Percentiles rank a stretch among this genome's conserved stretches.
Evolutionary conservation across 2,113 vertebrate genomes (phyloP).

Genomic region (Phrynosoma platyrhinos): DNA sequence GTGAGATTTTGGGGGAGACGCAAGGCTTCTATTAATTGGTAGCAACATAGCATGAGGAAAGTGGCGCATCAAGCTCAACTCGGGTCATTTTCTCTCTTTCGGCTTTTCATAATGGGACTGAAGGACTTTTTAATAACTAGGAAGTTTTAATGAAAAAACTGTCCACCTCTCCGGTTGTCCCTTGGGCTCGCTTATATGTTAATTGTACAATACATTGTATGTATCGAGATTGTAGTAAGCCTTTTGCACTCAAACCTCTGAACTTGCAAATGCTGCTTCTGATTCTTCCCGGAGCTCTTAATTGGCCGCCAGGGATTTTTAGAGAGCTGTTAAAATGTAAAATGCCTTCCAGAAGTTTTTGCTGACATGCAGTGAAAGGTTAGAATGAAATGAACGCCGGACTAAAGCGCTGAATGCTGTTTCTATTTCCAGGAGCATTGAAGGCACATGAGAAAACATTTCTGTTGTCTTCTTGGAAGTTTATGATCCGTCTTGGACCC

Average conservation of each 20-base stretch:
- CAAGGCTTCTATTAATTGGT: constrained; percentile 7
- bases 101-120: constrained; percentile 28
- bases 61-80: constrained; percentile 43
- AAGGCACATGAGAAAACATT: not conserved
- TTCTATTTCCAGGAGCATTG: too few species aligned
- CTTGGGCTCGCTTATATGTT: not conserved
- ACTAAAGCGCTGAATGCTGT: not conserved
- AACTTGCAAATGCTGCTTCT: constrained; percentile 10
- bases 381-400: too few species aligned
- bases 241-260: not conserved
- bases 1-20: constrained; percentile 29
- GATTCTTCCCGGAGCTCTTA: not conserved
- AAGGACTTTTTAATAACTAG: constrained; percentile 23
- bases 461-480: not conserved
- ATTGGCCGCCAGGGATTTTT: constrained; percentile 19
- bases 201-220: constrained; percentile 40
- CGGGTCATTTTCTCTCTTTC: constrained; percentile 18
- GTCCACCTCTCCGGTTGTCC: constrained; percentile 16
- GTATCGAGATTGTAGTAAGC: constrained; percentile 28
- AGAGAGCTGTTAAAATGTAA: constrained; percentile 4
- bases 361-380: not conserved
- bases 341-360: not conserved
- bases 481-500: too few species aligned
- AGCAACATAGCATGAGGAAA: constrained; percentile 12
- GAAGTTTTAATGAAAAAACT: not conserved